These are phyloP conservation scores for Sebastes steindachneri DNA, from an alignment of 2,797 vertebrate species.

Conservation along the genomic window DNA sequence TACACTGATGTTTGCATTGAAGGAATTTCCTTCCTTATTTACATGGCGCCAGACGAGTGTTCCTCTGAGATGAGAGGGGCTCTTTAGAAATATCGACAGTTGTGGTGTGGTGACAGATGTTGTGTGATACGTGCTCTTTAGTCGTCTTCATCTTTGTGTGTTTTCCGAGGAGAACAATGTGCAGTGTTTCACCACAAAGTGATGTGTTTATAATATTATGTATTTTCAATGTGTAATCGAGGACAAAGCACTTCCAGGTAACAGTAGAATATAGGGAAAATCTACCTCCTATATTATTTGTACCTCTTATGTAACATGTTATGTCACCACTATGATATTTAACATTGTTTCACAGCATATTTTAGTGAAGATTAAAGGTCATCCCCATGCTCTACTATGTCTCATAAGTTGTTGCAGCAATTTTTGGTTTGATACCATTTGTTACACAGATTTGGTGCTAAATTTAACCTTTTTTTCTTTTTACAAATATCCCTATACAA, in stretches of 20 bases:
- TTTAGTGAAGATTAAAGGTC: background rate
- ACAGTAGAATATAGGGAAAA: no score
- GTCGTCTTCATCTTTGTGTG: background rate
- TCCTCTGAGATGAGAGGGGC: background rate
- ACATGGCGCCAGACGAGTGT: constrained; percentile 30
- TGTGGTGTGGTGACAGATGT: constrained; percentile 14
- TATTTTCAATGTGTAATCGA: no score
- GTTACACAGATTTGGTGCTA: no score
- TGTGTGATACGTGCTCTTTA: background rate
- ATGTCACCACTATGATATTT: background rate
- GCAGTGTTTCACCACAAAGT: background rate
- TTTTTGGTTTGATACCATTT: no score
- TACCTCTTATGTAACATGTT: background rate
- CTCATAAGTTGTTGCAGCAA: no score
- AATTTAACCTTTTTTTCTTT: no score
- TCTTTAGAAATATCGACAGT: background rate
- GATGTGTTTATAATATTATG: background rate
- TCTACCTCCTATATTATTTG: background rate
- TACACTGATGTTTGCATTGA: constrained; percentile 1
- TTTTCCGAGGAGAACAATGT: background rate
- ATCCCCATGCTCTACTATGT: no score
- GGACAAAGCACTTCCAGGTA: background rate
- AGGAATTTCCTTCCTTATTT: constrained; percentile 45
- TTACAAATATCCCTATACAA: no score
- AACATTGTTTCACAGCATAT: background rate